Conservation (phyloP, 2,888 invertebrate species). For the Cylloceria caligata region DNA sequence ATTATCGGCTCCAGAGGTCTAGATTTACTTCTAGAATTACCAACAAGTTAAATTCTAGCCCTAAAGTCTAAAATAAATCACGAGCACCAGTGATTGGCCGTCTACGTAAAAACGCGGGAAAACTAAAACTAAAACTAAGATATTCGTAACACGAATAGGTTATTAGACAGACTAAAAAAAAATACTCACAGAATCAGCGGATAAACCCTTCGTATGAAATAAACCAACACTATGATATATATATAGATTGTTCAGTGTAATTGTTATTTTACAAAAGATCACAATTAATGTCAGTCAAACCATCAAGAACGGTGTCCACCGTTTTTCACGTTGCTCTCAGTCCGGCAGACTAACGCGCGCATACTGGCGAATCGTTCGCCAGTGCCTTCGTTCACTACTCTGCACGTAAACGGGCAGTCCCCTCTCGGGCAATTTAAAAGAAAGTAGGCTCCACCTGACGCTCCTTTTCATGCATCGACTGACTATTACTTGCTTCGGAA, state of each 20-base stretch:
- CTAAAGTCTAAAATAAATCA: not conserved
- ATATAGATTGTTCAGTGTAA: slow-evolving; percentile 7
- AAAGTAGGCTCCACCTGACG: slow-evolving; percentile 69
- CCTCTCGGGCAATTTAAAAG: slow-evolving; percentile 64
- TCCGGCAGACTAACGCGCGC: slow-evolving; percentile 60
- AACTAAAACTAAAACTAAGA: not conserved
- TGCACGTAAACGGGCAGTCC: slow-evolving; percentile 62
- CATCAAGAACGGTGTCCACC: slow-evolving; percentile 40
- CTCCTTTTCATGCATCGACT: slow-evolving; percentile 65
- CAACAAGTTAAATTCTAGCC: no score
- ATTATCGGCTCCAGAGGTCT: not conserved
- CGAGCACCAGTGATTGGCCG: not conserved
- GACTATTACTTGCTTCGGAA: slow-evolving; percentile 58
- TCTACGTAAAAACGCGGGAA: slow-evolving; percentile 10
- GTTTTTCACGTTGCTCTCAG: slow-evolving; percentile 54
- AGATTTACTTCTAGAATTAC: not conserved
- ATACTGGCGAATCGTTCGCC: slow-evolving; percentile 61
- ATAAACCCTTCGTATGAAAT: slow-evolving; percentile 14
- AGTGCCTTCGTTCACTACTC: slow-evolving; percentile 58
- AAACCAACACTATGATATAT: slow-evolving; percentile 42
- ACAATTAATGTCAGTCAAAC: slow-evolving; percentile 3
- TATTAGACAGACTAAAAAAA: not conserved
- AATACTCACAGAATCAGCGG: slow-evolving; percentile 41
- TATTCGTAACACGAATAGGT: not conserved
- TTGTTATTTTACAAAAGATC: not conserved